Conservation (phyloP, 2,888 invertebrate genomes). For the Fragum fragum region DNA sequence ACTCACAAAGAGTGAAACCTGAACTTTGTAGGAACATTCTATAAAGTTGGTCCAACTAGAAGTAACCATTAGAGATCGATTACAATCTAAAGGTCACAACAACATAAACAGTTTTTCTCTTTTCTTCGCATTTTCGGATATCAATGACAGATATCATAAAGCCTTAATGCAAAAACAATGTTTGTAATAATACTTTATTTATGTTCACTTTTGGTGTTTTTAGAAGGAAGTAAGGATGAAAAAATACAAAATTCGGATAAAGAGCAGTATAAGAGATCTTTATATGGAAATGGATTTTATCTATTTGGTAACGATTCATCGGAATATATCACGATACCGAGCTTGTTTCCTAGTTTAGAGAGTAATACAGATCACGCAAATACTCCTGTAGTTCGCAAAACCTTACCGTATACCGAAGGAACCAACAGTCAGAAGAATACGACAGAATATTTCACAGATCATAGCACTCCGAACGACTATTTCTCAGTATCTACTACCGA, state of each 20-base stretch:
- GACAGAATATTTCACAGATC: too few species aligned
- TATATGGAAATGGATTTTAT: background rate
- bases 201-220: background rate
- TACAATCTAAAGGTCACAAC: too few species aligned
- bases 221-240: background rate
- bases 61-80: too few species aligned
- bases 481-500: background rate
- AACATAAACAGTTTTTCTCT: too few species aligned
- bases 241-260: background rate
- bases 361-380: background rate
- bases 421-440: background rate
- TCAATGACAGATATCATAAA: too few species aligned
- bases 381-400: background rate
- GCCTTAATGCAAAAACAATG: too few species aligned
- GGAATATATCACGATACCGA: background rate
- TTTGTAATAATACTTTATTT: too few species aligned
- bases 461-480: background rate
- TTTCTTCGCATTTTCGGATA: too few species aligned
- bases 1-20: too few species aligned
- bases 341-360: background rate
- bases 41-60: too few species aligned
- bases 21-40: too few species aligned
- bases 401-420: background rate
- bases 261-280: background rate
- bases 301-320: constrained; percentile 11